phyloP scores from a whole-genome alignment of 2,113 vertebrate genomes.

The Pao palembangensis region DNA sequence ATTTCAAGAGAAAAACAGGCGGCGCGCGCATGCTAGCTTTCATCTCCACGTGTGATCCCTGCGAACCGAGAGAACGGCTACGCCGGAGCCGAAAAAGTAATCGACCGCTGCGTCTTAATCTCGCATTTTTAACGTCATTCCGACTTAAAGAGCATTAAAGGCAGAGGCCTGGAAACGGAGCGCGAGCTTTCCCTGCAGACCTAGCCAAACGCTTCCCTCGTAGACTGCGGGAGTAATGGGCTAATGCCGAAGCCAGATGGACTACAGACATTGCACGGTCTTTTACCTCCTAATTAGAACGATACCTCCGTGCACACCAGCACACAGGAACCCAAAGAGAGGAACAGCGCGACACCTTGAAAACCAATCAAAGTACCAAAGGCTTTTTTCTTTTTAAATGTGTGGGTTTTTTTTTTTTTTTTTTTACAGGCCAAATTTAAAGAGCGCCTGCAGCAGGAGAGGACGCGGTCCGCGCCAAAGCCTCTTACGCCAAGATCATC shows the following conservation, averaged over 20 bases:
- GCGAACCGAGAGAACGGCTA: not conserved
- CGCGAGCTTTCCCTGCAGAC: conserved; percentile 35
- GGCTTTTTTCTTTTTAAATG: not conserved
- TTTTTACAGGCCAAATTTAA: too few relatives aligned
- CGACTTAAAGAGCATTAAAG: conserved; percentile 42
- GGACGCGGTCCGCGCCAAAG: conserved; percentile 35
- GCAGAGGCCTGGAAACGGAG: conserved; percentile 51
- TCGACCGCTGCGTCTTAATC: conserved; percentile 34
- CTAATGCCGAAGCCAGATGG: conserved; percentile 68
- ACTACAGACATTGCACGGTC: conserved; percentile 36
- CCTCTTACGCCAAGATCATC: conserved; percentile 59
- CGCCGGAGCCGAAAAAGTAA: not conserved
- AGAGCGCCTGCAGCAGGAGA: not conserved
- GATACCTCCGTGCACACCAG: conserved; percentile 34
- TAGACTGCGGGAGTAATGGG: conserved; percentile 47
- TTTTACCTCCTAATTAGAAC: conserved; percentile 66
- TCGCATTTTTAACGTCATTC: conserved; percentile 29
- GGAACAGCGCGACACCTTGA: conserved; percentile 43
- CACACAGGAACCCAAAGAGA: conserved; percentile 11
- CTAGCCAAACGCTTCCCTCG: conserved; percentile 56
- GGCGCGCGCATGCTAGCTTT: not conserved
- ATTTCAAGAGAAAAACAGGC: conserved; percentile 5
- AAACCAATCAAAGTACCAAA: conserved; percentile 47
- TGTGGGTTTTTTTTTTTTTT: too few relatives aligned
- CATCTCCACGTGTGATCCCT: conserved; percentile 14